Conservation (phyloP, 1,140 invertebrate genomes). For the Pararge aegeria region DNA sequence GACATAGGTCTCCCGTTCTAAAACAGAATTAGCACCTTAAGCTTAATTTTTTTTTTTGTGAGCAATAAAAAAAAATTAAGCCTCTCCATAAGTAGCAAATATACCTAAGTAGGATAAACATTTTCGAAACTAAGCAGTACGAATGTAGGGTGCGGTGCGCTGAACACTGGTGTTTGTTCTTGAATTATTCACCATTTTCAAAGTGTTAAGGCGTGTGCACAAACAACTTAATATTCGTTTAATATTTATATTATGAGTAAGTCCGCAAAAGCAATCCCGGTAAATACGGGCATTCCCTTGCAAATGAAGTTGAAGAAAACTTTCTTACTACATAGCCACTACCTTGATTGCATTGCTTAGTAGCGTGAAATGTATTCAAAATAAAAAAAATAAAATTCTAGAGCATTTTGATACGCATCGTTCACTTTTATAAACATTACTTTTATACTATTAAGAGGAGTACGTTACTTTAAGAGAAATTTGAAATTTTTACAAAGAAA, state of each 20-base stretch:
- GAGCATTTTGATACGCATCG: not conserved
- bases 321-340: conserved; percentile 41
- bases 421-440: not conserved
- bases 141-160: conserved; percentile 25
- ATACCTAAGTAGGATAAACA: conserved; percentile 17
- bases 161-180: conserved; percentile 33
- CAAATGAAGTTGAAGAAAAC: conserved; percentile 44
- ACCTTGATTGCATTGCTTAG: conserved; percentile 42
- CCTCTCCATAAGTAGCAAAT: conserved; percentile 3
- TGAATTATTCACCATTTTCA: conserved; percentile 66
- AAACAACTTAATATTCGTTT: conserved; percentile 66
- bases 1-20: too few relatives aligned
- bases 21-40: too few relatives aligned
- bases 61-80: not conserved
- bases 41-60: too few relatives aligned
- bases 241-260: conserved; percentile 67
- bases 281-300: conserved; percentile 51
- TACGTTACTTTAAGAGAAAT: too few relatives aligned
- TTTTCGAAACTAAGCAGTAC: conserved; percentile 26
- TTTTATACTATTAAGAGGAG: too few relatives aligned
- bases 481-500: too few relatives aligned
- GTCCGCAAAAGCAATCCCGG: conserved; percentile 48
- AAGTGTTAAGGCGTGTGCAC: conserved; percentile 62
- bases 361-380: conserved; percentile 17
- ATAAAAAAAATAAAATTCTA: not conserved